Conservation (phyloP, 2,888 invertebrate species). For the Tetragnatha montana region DNA sequence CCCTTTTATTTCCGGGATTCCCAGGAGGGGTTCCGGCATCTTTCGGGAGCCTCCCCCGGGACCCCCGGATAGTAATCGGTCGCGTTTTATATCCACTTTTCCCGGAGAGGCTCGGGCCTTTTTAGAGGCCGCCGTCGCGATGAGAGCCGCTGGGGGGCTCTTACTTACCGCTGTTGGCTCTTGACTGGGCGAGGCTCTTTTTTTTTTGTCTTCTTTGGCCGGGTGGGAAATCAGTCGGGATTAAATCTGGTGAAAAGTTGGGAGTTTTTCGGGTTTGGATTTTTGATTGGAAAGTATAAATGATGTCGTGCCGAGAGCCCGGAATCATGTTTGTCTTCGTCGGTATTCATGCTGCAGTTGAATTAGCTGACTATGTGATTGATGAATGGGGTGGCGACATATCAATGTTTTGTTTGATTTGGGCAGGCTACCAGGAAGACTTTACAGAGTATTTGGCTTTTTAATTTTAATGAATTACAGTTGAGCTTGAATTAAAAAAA, state of each 20-base stretch:
- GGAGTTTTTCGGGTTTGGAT: slow-evolving; percentile 14
- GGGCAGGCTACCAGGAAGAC: too few species aligned
- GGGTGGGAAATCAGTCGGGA: slow-evolving; percentile 30
- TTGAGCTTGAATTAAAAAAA: too few species aligned
- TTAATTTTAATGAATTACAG: too few species aligned
- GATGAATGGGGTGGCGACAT: too few species aligned
- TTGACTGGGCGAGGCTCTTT: background rate
- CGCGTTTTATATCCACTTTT: slow-evolving; percentile 56
- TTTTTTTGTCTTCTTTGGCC: background rate
- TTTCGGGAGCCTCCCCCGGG: slow-evolving; percentile 37
- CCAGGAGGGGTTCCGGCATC: slow-evolving; percentile 16
- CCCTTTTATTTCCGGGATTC: slow-evolving; percentile 33
- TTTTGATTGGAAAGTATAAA: background rate
- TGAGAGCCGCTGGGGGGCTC: slow-evolving; percentile 49
- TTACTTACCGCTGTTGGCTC: slow-evolving; percentile 48
- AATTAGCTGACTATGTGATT: too few species aligned
- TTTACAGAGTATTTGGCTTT: too few species aligned
- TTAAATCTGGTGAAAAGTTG: slow-evolving; percentile 39
- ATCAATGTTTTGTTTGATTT: too few species aligned
- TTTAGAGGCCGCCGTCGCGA: slow-evolving; percentile 16
- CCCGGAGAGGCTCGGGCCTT: slow-evolving; percentile 11
- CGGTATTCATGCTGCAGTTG: too few species aligned
- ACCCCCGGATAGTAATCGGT: slow-evolving; percentile 53
- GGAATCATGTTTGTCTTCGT: too few species aligned
- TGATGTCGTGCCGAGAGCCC: too few species aligned